Conservation (phyloP, 2,113 vertebrate genomes). For the Anguilla japonica region DNA sequence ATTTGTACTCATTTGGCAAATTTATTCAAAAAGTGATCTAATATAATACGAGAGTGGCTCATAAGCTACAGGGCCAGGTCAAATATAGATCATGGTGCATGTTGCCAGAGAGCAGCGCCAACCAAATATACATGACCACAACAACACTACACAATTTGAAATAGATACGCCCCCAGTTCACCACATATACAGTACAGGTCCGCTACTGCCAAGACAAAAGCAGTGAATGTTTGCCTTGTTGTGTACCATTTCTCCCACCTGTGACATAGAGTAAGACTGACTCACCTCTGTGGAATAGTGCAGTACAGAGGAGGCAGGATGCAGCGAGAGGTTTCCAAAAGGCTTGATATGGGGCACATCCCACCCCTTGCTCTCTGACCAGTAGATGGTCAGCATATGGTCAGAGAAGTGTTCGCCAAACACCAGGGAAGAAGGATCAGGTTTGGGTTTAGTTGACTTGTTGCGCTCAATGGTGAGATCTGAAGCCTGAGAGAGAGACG, state of each 20-base stretch:
- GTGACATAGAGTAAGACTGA: not conserved
- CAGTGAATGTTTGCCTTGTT: no score
- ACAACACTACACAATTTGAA: no score
- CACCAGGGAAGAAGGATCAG: slow-evolving; percentile 61
- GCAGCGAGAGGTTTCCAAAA: slow-evolving; percentile 83
- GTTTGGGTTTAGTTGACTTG: slow-evolving; percentile 63
- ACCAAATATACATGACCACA: no score
- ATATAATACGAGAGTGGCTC: no score
- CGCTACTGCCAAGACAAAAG: no score
- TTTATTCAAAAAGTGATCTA: no score
- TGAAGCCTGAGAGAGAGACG: slow-evolving; percentile 62
- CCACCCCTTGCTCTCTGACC: slow-evolving; percentile 75
- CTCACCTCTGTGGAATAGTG: slow-evolving; percentile 86
- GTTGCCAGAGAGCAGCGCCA: no score
- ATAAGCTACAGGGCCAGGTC: no score
- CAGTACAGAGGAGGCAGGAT: slow-evolving; percentile 78
- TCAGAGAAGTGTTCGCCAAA: slow-evolving; percentile 86
- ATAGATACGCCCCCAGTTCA: no score
- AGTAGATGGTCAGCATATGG: slow-evolving; percentile 84
- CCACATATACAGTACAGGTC: no score
- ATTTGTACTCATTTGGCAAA: no score
- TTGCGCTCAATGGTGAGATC: slow-evolving; percentile 73
- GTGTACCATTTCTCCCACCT: not conserved
- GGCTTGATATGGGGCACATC: slow-evolving; percentile 77
- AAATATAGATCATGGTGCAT: no score